Percentiles rank a stretch among this genome's conserved stretches.
These are phyloP conservation scores for Doryteuthis pealeii DNA, from an alignment of 1,140 invertebrate species.

Conservation along the genomic window DNA sequence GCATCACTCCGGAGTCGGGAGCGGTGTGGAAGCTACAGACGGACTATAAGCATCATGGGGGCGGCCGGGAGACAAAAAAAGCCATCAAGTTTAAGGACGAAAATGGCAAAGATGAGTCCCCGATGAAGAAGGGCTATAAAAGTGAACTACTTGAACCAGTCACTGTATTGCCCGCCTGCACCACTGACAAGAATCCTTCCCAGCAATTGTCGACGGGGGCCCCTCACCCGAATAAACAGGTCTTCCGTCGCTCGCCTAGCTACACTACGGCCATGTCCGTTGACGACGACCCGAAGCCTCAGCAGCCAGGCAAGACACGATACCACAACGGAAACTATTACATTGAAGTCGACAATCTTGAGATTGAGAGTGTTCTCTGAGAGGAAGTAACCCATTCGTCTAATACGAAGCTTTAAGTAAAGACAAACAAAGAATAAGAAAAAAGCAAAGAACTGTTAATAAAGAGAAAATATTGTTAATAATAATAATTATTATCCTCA, in stretches of 20 bases:
- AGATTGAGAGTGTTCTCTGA: constrained; percentile 23
- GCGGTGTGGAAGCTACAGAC: constrained; percentile 9
- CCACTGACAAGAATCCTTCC: constrained; percentile 12
- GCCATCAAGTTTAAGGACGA: constrained; percentile 18
- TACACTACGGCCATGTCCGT: constrained; percentile 41
- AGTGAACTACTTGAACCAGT: constrained; percentile 10
- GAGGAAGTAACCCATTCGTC: not conserved
- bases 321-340: constrained; percentile 38
- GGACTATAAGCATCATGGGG: constrained; percentile 14
- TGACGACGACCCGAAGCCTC: constrained; percentile 17
- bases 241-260: constrained; percentile 39
- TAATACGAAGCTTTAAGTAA: not conserved
- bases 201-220: constrained; percentile 2
- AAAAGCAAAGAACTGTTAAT: not conserved
- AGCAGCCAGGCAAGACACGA: constrained; percentile 17
- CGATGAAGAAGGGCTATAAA: constrained; percentile 14
- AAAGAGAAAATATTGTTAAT: not conserved
- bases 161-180: not conserved
- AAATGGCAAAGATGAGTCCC: constrained; percentile 4
- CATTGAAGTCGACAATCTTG: constrained; percentile 27
- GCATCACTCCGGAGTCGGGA: constrained; percentile 10
- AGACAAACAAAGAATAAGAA: not conserved
- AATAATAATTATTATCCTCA: not conserved
- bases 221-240: constrained; percentile 17
- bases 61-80: constrained; percentile 18